Evolutionary conservation across 1,140 invertebrate genomes (phyloP).

Genomic region (Nymphalis io): DNA sequence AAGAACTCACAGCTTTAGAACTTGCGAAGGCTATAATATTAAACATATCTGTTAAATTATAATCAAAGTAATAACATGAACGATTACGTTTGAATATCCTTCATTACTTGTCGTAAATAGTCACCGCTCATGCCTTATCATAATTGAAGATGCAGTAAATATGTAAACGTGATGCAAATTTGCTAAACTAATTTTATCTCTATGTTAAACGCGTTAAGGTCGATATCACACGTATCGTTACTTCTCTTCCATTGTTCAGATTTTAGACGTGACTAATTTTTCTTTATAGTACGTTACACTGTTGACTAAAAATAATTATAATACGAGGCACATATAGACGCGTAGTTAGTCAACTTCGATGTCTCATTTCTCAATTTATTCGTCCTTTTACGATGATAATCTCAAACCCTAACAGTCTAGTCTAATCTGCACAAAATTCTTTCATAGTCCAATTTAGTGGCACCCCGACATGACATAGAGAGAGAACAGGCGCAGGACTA

Average conservation of each 20-base stretch:
- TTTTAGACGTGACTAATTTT: not conserved
- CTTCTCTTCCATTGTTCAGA: conserved; percentile 6
- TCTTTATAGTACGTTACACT: not conserved
- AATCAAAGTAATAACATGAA: not conserved
- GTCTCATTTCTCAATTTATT: too few relatives aligned
- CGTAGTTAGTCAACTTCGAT: not conserved
- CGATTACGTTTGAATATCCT: not conserved
- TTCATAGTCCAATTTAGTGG: too few relatives aligned
- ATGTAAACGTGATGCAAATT: not conserved
- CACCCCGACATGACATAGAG: too few relatives aligned
- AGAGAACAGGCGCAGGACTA: too few relatives aligned
- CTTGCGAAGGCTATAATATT: too few relatives aligned
- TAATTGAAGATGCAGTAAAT: conserved; percentile 3
- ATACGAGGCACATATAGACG: not conserved
- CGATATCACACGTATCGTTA: not conserved
- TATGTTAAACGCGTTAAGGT: not conserved
- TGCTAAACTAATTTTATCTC: not conserved
- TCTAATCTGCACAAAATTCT: too few relatives aligned
- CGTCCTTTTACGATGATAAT: too few relatives aligned
- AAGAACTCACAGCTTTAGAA: too few relatives aligned
- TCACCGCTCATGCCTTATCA: not conserved
- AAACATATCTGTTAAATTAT: too few relatives aligned
- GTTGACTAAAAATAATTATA: not conserved
- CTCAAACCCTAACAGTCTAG: too few relatives aligned
- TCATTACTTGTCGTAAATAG: not conserved